phyloP scores from a whole-genome alignment of 30 jellyfish, hydroid and myxozoan genomes.

The Hydra vulgaris region DNA sequence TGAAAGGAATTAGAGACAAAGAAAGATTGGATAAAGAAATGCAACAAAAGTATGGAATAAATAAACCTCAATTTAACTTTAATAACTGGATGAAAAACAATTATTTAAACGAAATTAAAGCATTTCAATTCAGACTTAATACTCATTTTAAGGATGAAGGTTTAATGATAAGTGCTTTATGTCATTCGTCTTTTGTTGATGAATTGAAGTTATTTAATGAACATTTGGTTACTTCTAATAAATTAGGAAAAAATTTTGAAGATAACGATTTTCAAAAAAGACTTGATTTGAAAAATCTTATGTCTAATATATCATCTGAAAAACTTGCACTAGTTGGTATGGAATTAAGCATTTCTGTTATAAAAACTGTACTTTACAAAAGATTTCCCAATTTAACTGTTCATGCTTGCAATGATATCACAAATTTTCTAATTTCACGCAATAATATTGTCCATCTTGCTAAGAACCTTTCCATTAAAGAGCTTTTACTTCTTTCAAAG shows the following conservation, averaged over 20 bases:
- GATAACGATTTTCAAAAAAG: background rate
- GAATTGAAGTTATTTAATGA: constrained; percentile 10
- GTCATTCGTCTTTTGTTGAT: constrained; percentile 51
- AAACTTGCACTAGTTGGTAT: constrained; percentile 54
- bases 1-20: constrained; percentile 26
- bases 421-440: constrained; percentile 33
- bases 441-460: constrained; percentile 39
- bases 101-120: constrained; percentile 50
- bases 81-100: constrained; percentile 51
- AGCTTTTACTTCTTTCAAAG: constrained; percentile 47
- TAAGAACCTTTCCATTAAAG: constrained; percentile 54
- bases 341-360: constrained; percentile 8
- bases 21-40: constrained; percentile 27
- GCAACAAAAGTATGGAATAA: constrained; percentile 27
- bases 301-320: constrained; percentile 24
- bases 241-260: constrained; percentile 13
- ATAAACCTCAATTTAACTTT: constrained; percentile 27
- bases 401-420: constrained; percentile 22
- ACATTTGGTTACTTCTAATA: constrained; percentile 12
- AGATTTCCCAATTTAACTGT: constrained; percentile 49
- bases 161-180: constrained; percentile 49
- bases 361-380: constrained; percentile 34
- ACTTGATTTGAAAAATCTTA: constrained; percentile 2
- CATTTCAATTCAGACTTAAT: constrained; percentile 60
- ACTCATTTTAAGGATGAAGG: constrained; percentile 37